Conservation (phyloP, 2,113 vertebrate genomes). For the Anthoscopus minutus region DNA sequence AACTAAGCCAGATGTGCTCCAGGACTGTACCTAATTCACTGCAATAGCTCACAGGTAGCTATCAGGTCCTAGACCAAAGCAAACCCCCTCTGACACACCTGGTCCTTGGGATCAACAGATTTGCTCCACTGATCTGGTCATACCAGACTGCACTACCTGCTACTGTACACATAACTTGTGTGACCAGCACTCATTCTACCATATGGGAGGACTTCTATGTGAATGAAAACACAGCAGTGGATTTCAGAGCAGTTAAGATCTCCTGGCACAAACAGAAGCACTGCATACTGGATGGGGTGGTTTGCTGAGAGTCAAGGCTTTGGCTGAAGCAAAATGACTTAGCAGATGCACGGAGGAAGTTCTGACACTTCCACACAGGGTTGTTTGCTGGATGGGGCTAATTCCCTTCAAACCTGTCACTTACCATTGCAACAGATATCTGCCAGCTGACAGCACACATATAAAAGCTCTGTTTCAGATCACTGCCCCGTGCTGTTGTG, state of each 20-base stretch:
- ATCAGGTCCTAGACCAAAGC: background rate
- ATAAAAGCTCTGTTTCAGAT: background rate
- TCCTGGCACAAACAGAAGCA: background rate
- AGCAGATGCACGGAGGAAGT: rapidly evolving
- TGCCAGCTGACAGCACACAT: background rate
- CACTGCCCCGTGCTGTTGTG: background rate
- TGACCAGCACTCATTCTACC: background rate
- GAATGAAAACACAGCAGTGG: background rate
- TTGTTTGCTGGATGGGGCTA: rapidly evolving
- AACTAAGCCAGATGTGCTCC: background rate
- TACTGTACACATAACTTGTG: background rate
- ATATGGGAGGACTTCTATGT: background rate
- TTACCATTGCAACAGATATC: background rate
- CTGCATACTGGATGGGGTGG: rapidly evolving
- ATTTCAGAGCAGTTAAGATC: background rate
- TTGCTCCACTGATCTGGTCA: background rate
- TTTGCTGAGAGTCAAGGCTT: background rate
- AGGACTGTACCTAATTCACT: background rate
- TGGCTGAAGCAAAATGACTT: background rate
- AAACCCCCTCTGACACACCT: background rate
- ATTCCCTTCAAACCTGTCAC: background rate
- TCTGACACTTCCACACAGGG: background rate
- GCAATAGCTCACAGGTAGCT: background rate
- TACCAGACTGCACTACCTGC: background rate
- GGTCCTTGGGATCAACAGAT: background rate